Evolutionary conservation across 2,797 vertebrate species (phyloP).

Genomic region (Ctenopoma multispine): DNA sequence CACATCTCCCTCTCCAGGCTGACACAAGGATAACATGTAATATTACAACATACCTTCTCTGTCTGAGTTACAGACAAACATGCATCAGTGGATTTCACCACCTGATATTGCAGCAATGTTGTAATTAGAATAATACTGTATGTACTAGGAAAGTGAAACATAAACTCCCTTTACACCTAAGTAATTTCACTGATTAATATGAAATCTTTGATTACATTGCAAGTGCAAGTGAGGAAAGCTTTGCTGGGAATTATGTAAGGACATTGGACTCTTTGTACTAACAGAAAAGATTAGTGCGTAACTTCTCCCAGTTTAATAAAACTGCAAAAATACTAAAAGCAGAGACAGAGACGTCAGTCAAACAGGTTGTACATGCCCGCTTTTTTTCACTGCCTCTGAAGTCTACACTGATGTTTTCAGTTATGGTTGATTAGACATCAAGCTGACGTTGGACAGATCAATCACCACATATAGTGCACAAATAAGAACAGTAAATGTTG

Average conservation of each 20-base stretch:
- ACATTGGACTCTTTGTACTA: background rate
- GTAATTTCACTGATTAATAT: background rate
- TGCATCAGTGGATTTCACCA: background rate
- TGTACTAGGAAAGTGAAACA: background rate
- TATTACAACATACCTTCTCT: conserved; percentile 8
- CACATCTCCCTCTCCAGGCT: conserved; percentile 77
- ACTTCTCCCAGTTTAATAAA: background rate
- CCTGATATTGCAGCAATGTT: conserved; percentile 16
- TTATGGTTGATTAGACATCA: background rate
- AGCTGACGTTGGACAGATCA: background rate
- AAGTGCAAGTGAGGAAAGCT: background rate
- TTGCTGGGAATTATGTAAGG: conserved; percentile 2
- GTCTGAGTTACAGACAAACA: conserved; percentile 15
- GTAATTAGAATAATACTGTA: conserved; percentile 3
- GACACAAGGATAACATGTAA: conserved; percentile 40
- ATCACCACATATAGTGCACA: background rate
- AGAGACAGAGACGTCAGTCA: conserved; percentile 3
- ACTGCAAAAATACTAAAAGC: conserved; percentile 1
- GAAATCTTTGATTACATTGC: background rate
- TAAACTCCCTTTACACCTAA: background rate
- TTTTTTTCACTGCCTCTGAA: background rate
- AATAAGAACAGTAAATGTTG: no score
- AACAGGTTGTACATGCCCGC: background rate
- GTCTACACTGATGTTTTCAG: background rate
- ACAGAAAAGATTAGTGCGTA: background rate